These are phyloP conservation scores for Xylocampa areola DNA, from an alignment of 2,888 invertebrate species.

Conservation along the genomic window DNA sequence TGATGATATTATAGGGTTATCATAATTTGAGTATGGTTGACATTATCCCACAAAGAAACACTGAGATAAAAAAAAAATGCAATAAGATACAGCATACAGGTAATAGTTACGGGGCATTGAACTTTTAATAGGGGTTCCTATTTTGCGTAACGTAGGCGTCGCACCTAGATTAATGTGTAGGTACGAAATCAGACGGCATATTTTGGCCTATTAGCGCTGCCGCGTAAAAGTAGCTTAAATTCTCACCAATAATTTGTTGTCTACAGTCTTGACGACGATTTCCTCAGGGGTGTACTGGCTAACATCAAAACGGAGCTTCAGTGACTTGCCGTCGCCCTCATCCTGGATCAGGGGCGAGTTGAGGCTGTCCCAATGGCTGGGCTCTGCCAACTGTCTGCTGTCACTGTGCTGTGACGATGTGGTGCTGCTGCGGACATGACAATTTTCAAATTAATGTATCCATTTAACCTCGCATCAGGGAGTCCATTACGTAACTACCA, in stretches of 20 bases:
- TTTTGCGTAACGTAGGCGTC: too few relatives aligned
- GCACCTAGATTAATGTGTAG: too few relatives aligned
- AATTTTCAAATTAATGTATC: constrained; percentile 44
- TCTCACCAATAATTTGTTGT: constrained; percentile 98
- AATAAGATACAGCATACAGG: too few relatives aligned
- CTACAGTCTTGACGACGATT: constrained; percentile 99
- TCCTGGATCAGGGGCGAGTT: constrained; percentile 98
- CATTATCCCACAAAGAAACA: not conserved
- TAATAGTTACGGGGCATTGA: not conserved
- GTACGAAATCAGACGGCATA: too few relatives aligned
- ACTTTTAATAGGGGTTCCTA: too few relatives aligned
- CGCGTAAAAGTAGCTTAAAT: not conserved
- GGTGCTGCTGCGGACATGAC: constrained; percentile 89
- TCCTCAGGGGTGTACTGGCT: constrained; percentile 99
- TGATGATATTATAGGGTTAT: constrained; percentile 38
- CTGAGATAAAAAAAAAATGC: not conserved
- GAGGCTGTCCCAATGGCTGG: constrained; percentile 95
- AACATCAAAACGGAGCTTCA: constrained; percentile 98
- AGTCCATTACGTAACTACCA: constrained; percentile 37
- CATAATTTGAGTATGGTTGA: constrained; percentile 27
- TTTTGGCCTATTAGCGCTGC: not conserved
- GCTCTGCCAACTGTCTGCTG: constrained; percentile 90
- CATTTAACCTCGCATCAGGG: constrained; percentile 13
- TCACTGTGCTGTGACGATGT: constrained; percentile 91
- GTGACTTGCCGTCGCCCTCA: constrained; percentile 97